A percentile compares a stretch with the other conserved stretches of the same genome.
Conservation (phyloP, 2,113 vertebrate species). For the Andinoacara biseriatus region DNA sequence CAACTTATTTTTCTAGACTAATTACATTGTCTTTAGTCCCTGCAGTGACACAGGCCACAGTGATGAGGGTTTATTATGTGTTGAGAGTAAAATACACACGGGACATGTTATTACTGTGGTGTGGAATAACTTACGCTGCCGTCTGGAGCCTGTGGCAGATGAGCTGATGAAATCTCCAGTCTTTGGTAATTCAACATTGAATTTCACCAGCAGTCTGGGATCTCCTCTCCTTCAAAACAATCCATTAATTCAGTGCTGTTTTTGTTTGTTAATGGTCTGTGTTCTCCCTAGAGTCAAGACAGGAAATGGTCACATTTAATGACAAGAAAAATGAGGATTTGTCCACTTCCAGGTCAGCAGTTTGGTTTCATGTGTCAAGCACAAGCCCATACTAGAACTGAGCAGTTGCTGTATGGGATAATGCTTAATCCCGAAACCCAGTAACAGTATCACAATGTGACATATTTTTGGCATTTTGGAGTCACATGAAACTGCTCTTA, state of each 20-base stretch:
- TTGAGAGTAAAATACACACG: slow-evolving; percentile 4
- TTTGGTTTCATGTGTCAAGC: slow-evolving; percentile 7
- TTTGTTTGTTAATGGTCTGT: not conserved
- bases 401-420: not conserved
- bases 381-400: too few relatives aligned
- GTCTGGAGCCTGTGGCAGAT: not conserved
- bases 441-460: not conserved
- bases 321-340: not conserved
- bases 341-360: not conserved
- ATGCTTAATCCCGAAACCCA: not conserved
- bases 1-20: not conserved
- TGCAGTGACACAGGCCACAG: not conserved
- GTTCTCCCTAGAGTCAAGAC: not conserved
- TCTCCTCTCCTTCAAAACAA: not conserved
- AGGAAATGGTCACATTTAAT: not conserved
- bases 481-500: not conserved
- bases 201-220: not conserved
- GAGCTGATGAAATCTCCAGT: not conserved
- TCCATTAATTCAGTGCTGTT: not conserved
- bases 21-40: slow-evolving; percentile 12
- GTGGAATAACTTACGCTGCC: not conserved
- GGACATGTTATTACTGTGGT: slow-evolving; percentile 15
- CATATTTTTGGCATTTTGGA: too few relatives aligned
- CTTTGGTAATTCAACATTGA: not conserved
- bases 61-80: slow-evolving; percentile 9